Conservation (phyloP, 2,797 vertebrate species). For the Malacoctenus gilli region DNA sequence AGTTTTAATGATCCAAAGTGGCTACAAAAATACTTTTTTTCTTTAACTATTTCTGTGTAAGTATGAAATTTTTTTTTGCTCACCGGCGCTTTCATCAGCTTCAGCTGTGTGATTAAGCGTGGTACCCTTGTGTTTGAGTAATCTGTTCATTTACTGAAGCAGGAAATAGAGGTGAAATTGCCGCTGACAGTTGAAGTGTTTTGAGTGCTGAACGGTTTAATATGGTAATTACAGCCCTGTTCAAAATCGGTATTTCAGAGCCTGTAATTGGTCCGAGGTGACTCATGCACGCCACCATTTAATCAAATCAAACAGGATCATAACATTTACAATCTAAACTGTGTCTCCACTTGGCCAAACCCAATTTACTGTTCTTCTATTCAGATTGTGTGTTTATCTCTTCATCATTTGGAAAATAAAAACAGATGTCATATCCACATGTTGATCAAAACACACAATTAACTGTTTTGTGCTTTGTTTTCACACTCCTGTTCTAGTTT, state of each 20-base stretch:
- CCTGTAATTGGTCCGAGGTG: conserved; percentile 1
- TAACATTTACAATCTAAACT: not conserved
- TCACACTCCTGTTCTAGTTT: not conserved
- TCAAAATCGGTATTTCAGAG: conserved; percentile 1
- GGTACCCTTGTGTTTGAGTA: not conserved
- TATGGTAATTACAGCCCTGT: conserved; percentile 5
- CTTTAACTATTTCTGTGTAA: too few relatives aligned
- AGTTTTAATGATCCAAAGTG: too few relatives aligned
- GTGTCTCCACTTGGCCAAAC: not conserved
- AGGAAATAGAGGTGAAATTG: conserved; percentile 16
- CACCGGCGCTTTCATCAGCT: too few relatives aligned
- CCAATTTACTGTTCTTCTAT: not conserved
- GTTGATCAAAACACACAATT: not conserved
- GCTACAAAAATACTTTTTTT: too few relatives aligned
- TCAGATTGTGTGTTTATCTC: not conserved
- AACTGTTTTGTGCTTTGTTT: not conserved
- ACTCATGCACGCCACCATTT: not conserved
- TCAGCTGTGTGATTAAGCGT: too few relatives aligned
- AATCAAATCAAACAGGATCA: conserved; percentile 15
- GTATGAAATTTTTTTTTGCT: too few relatives aligned
- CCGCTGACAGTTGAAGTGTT: conserved; percentile 2
- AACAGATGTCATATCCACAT: not conserved
- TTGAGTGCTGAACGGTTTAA: conserved; percentile 6
- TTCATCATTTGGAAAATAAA: not conserved
- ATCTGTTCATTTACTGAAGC: conserved; percentile 9